phyloP scores from a whole-genome alignment of 2,797 vertebrate genomes.

The Hapalemur alaotrensis region DNA sequence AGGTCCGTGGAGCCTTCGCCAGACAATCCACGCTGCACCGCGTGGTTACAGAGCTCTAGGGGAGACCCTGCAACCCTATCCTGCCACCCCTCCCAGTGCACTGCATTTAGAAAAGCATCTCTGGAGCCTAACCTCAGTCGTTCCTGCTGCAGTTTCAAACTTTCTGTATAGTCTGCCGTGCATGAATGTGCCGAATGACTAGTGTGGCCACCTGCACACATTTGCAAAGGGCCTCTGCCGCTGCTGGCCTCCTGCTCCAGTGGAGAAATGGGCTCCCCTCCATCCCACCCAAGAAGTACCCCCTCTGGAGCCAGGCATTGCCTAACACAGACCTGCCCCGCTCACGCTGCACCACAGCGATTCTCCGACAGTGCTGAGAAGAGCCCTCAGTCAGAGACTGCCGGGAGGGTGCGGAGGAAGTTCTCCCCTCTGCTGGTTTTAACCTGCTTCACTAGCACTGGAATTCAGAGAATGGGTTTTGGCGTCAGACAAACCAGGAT shows the following conservation, averaged over 20 bases:
- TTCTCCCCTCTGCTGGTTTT: not conserved
- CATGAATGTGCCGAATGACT: not conserved
- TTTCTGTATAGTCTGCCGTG: not conserved
- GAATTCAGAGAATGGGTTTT: not conserved
- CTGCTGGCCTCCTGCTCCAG: not conserved
- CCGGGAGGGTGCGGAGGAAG: not conserved
- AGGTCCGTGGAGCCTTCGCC: accelerated
- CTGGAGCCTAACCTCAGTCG: not conserved
- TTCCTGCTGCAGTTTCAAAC: not conserved
- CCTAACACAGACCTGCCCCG: not conserved
- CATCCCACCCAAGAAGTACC: not conserved
- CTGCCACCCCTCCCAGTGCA: not conserved
- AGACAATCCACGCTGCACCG: not conserved
- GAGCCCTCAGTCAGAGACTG: not conserved
- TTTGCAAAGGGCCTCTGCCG: not conserved
- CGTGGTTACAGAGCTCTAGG: not conserved
- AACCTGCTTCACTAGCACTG: not conserved
- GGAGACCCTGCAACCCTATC: not conserved
- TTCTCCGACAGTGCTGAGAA: not conserved
- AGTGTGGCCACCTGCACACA: not conserved
- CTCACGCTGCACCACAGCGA: not conserved
- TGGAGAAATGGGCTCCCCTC: not conserved
- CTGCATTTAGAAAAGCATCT: not conserved
- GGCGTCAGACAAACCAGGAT: not conserved
- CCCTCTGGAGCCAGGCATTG: not conserved